Evolutionary conservation across 2,113 vertebrate genomes (phyloP).

Genomic region (Ophthalmolycus amberensis): DNA sequence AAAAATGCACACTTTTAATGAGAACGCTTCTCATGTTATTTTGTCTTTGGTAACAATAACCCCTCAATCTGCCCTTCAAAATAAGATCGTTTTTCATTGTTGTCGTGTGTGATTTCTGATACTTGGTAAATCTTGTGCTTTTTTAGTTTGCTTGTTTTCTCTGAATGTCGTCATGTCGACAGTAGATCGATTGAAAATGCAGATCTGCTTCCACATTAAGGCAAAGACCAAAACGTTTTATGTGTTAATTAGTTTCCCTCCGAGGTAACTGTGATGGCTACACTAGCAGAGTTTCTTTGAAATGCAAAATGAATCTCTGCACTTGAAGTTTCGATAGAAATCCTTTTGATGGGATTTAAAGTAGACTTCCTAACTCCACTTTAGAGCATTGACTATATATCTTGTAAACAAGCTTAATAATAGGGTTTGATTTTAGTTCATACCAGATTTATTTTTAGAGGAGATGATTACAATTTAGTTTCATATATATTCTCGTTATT

Average conservation of each 20-base stretch:
- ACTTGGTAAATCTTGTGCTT: background rate
- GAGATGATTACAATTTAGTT: background rate
- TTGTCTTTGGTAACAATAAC: background rate
- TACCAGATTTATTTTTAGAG: background rate
- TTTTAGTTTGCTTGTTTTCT: background rate
- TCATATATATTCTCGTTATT: background rate
- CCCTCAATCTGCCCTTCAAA: background rate
- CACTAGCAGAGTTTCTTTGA: background rate
- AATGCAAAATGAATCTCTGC: slow-evolving; percentile 13
- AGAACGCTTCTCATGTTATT: background rate
- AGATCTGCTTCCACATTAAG: background rate
- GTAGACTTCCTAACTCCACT: slow-evolving; percentile 3
- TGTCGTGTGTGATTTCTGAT: background rate
- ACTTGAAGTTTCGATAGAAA: background rate
- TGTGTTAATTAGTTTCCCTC: background rate
- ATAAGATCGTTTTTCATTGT: background rate
- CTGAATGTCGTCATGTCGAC: background rate
- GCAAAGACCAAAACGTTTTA: background rate
- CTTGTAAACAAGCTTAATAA: too few relatives aligned
- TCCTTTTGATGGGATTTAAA: background rate
- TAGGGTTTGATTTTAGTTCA: too few relatives aligned
- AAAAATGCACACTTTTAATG: background rate
- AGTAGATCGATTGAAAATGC: background rate
- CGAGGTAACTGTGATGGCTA: too few relatives aligned
- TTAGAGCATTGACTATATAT: background rate